These are phyloP conservation scores for Eilema depressum DNA, from an alignment of 2,888 invertebrate species.

Conservation along the genomic window DNA sequence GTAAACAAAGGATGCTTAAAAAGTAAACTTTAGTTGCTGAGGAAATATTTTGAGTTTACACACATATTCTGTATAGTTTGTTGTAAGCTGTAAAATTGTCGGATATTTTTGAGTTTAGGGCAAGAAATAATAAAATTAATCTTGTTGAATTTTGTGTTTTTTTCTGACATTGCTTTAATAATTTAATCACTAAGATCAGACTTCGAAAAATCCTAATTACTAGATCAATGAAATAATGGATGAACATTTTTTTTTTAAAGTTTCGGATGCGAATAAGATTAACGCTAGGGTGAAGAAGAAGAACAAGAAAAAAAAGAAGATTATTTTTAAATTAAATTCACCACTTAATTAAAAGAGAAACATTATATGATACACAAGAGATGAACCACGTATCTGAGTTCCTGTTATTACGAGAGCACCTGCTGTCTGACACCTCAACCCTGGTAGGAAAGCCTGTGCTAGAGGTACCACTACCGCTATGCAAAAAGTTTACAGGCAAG, in stretches of 20 bases:
- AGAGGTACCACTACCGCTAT: not conserved
- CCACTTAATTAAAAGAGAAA: not conserved
- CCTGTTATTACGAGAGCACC: not conserved
- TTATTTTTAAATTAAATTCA: not conserved
- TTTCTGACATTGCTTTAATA: not conserved
- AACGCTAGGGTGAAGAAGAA: too few species aligned
- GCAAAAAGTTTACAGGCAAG: not conserved
- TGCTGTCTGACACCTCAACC: not conserved
- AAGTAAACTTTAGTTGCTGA: conserved; percentile 3
- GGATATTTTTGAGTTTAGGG: not conserved
- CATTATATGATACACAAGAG: too few species aligned
- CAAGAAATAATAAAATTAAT: too few species aligned
- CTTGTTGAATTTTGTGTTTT: not conserved
- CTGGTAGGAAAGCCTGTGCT: not conserved
- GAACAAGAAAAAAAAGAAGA: too few species aligned
- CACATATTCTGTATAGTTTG: not conserved
- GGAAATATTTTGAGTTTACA: not conserved
- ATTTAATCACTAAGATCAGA: not conserved
- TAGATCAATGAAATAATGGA: too few species aligned
- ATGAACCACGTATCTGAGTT: not conserved
- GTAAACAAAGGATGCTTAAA: conserved; percentile 10
- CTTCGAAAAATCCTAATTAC: not conserved
- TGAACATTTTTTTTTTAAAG: too few species aligned
- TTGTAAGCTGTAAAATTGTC: not conserved
- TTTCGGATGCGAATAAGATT: too few species aligned